Evolutionary conservation across 2,888 invertebrate species (phyloP).

Genomic region (Balanococcus diminutus): DNA sequence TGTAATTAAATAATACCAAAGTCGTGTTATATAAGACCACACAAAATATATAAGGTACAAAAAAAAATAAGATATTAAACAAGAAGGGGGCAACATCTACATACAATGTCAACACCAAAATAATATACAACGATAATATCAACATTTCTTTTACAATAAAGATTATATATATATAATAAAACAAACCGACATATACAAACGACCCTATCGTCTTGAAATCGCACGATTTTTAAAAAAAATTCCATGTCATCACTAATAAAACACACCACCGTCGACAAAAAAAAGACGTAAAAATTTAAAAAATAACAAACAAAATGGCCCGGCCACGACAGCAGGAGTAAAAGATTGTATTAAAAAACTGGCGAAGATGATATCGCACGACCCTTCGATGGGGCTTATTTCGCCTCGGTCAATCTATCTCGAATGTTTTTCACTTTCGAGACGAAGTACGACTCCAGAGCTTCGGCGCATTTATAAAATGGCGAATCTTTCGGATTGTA

Average conservation of each 20-base stretch:
- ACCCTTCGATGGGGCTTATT: not conserved
- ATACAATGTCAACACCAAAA: not conserved
- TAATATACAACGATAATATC: constrained; percentile 36
- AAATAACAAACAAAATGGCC: not conserved
- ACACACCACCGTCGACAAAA: not conserved
- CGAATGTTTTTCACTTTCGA: constrained; percentile 88
- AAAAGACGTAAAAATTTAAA: not conserved
- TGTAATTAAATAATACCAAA: constrained; percentile 38
- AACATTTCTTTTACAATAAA: constrained; percentile 20
- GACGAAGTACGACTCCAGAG: constrained; percentile 92
- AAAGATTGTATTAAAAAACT: not conserved
- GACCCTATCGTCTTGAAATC: not conserved
- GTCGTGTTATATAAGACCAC: constrained; percentile 17
- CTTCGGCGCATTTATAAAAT: constrained; percentile 95
- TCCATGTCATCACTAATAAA: constrained; percentile 28
- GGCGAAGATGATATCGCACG: not conserved
- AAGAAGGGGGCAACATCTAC: not conserved
- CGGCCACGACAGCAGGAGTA: not conserved
- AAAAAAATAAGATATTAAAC: not conserved
- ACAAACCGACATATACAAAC: not conserved
- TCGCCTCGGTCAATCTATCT: constrained; percentile 67
- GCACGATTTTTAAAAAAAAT: constrained; percentile 19
- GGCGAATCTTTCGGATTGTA: constrained; percentile 96
- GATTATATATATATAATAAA: not conserved
- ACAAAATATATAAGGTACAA: not conserved